Evolutionary conservation across 64 coral and sea anemone genomes (phyloP), one percentile per base, ranked within the genome.

Genomic region (Acropora yongei): DNA sequence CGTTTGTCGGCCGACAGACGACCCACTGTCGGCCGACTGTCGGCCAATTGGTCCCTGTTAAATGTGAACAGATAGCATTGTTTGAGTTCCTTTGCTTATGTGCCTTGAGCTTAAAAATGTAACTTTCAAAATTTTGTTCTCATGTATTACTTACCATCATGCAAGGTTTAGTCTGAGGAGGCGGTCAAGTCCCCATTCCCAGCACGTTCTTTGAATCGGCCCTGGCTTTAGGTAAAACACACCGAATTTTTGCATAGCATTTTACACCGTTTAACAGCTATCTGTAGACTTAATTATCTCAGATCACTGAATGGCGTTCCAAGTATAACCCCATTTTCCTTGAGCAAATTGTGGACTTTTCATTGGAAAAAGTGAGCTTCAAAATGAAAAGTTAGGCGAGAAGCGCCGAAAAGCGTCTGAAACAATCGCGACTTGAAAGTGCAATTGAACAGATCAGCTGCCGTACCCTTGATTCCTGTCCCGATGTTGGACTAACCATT

Each of bases 201-300:
- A 79, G 55, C 77, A 79, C 51, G 55, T 51, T 79, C 51, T 79
- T 79, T 79, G 17, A 79, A 79, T 49, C 48, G 47, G 47, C 49
- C 5, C 77, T 79, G 77, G 77, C 77, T 20, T 79, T 53, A 6
- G 77, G 77, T 79, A 57, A 79, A 20, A 53, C 77, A 79, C 45
- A 78, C 16, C 51, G 75, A 77, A 77, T 51, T 79, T 79, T 53
- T 6, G 48, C 77, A 53, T 79, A 53, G 30, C 47, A 79, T 40
- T 79, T 79, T 53, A 79, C 16, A 18, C 30, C 77, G 17, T 79
- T 79, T 55, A 79, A 79, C 77, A 79, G 77, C 0, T 79, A 79
- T 5, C 47, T 79, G n/a, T 79, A 53, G 77, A 60, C 85, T 88
- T 78, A 78, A 57, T 78, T 57, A 50, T 89, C 75, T 45, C 78